Conservation (phyloP, 53 echinoderm and acorn worm genomes). For the Arbacia lixula region DNA sequence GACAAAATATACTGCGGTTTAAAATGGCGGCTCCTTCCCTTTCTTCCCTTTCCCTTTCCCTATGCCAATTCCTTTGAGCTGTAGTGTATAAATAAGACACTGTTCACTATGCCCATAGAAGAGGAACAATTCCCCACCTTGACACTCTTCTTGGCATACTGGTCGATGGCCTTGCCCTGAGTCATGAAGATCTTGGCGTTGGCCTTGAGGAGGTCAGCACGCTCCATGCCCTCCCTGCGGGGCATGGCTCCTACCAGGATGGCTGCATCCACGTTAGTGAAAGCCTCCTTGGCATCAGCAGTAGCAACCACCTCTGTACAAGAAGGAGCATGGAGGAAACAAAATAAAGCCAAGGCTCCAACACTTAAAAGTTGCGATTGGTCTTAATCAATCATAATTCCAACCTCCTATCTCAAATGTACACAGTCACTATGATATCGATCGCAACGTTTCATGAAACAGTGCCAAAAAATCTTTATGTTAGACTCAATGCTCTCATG, state of each 20-base stretch:
- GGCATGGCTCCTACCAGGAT: slow-evolving; percentile 99
- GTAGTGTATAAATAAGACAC: too few species aligned
- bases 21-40: too few species aligned
- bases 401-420: too few species aligned
- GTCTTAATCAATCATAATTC: not conserved
- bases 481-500: too few species aligned
- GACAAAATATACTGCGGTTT: too few species aligned
- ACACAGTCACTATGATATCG: too few species aligned
- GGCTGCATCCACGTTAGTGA: slow-evolving; percentile 76
- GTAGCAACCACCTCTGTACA: slow-evolving; percentile 73
- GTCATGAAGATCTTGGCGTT: slow-evolving; percentile 91
- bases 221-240: slow-evolving; percentile 93
- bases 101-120: too few species aligned
- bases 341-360: not conserved
- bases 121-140: slow-evolving; percentile 56
- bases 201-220: slow-evolving; percentile 92
- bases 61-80: too few species aligned
- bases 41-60: too few species aligned
- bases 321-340: too few species aligned
- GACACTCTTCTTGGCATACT: slow-evolving; percentile 87
- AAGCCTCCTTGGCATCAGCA: slow-evolving; percentile 76
- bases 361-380: not conserved
- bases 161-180: slow-evolving; percentile 89
- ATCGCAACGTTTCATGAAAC: too few species aligned
- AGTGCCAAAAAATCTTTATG: too few species aligned